These are phyloP conservation scores for Aratinga solstitialis DNA, from an alignment of 2,797 vertebrate species.

Conservation along the genomic window DNA sequence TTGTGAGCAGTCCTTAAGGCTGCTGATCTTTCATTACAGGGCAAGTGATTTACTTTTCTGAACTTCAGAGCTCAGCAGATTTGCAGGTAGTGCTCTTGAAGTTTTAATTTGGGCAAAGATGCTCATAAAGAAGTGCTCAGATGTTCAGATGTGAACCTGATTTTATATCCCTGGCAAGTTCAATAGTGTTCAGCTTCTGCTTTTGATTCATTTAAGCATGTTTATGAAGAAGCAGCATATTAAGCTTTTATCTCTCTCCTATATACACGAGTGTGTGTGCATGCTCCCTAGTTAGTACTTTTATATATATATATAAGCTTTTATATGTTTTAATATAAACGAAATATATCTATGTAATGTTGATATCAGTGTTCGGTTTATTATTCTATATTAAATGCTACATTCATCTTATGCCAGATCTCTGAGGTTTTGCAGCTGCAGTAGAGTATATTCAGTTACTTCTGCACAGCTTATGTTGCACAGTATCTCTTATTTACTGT, in stretches of 20 bases:
- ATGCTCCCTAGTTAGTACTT: not conserved
- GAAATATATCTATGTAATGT: not conserved
- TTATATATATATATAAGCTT: not conserved
- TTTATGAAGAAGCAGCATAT: not conserved
- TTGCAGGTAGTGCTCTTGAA: not conserved
- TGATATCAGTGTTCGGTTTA: not conserved
- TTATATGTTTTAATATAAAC: not conserved
- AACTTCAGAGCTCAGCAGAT: constrained; percentile 32
- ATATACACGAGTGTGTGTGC: not conserved
- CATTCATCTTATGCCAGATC: not conserved
- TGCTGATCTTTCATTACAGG: not conserved
- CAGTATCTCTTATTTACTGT: not conserved
- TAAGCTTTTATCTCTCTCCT: not conserved
- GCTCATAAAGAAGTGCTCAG: not conserved
- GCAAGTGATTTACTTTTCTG: not conserved
- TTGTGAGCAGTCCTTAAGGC: not conserved
- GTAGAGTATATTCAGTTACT: not conserved
- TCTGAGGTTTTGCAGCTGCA: not conserved
- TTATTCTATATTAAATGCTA: not conserved
- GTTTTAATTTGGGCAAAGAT: constrained; percentile 39
- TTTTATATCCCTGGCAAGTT: constrained; percentile 19
- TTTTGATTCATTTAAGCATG: not conserved
- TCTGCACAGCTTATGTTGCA: not conserved
- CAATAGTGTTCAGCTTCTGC: not conserved
- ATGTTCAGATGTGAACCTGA: not conserved